A percentile compares a stretch with the other conserved stretches of the same genome.
Evolutionary conservation across 2,888 invertebrate species (phyloP).

Genomic region (Sturmia bella): DNA sequence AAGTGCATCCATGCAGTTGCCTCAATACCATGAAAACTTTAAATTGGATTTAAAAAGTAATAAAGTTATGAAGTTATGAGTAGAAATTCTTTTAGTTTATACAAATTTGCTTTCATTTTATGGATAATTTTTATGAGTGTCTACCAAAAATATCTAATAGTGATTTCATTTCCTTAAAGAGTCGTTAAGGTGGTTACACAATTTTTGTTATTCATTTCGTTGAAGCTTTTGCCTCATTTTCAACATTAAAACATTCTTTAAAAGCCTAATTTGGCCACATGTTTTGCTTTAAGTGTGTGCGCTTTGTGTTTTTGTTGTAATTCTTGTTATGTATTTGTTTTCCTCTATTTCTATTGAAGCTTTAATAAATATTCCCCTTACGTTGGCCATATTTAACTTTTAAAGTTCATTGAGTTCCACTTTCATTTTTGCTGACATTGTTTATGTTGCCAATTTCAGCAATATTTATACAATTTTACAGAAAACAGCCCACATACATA

Average conservation of each 20-base stretch:
- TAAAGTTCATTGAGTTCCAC: conserved; percentile 60
- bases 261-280: conserved; percentile 46
- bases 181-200: conserved; percentile 20
- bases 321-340: background rate
- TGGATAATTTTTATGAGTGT: conserved; percentile 3
- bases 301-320: conserved; percentile 24
- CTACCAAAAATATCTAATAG: conserved; percentile 18
- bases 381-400: conserved; percentile 53
- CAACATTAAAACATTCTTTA: conserved; percentile 30
- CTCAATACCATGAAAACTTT: too few species aligned
- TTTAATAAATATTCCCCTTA: conserved; percentile 12
- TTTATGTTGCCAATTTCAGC: conserved; percentile 55
- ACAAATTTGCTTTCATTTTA: background rate
- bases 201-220: background rate
- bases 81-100: too few species aligned
- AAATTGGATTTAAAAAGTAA: too few species aligned
- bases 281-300: conserved; percentile 9
- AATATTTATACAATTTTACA: conserved; percentile 40
- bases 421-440: conserved; percentile 66
- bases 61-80: too few species aligned
- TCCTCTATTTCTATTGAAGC: background rate
- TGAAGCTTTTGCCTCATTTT: conserved; percentile 3
- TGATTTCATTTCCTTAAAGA: conserved; percentile 5
- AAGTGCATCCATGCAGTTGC: too few species aligned
- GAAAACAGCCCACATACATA: background rate